Conservation (phyloP, 2,797 vertebrate species). For the Rhinophrynus dorsalis region DNA sequence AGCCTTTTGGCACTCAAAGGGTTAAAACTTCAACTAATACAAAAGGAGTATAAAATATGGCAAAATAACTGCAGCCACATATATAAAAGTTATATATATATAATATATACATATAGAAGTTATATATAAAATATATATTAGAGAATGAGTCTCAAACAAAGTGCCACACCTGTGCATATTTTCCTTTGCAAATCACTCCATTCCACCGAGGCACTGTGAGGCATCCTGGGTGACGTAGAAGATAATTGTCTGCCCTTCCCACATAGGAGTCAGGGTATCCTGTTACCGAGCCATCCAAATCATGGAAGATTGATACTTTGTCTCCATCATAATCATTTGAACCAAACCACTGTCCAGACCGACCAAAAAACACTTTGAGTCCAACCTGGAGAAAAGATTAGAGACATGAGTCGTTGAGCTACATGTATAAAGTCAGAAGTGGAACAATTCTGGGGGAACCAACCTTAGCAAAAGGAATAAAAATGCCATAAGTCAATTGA, state of each 20-base stretch:
- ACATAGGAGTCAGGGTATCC: conserved; percentile 49
- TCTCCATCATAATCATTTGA: conserved; percentile 55
- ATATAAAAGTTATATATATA: too few relatives aligned
- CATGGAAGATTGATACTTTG: conserved; percentile 58
- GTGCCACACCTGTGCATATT: conserved; percentile 55
- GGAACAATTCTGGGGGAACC: too few relatives aligned
- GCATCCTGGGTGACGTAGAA: conserved; percentile 53
- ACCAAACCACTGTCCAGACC: conserved; percentile 58
- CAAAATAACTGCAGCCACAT: too few relatives aligned
- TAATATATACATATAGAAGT: too few relatives aligned
- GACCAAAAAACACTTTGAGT: conserved; percentile 59
- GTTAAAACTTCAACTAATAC: too few relatives aligned
- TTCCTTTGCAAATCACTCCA: conserved; percentile 48
- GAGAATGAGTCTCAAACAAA: too few relatives aligned
- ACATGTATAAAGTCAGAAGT: too few relatives aligned
- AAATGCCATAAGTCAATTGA: not conserved
- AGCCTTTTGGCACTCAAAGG: too few relatives aligned
- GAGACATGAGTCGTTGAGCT: too few relatives aligned
- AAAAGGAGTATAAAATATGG: too few relatives aligned
- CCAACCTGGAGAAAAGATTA: conserved; percentile 52
- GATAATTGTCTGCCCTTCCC: conserved; percentile 56
- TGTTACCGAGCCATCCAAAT: conserved; percentile 55
- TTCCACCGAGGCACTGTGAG: conserved; percentile 54
- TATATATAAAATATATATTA: too few relatives aligned
- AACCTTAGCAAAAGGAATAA: not conserved